Evolutionary conservation across 2,888 invertebrate species (phyloP), one percentile per base, ranked within the genome.

Genomic region (Leptarthrus brevirostris): DNA sequence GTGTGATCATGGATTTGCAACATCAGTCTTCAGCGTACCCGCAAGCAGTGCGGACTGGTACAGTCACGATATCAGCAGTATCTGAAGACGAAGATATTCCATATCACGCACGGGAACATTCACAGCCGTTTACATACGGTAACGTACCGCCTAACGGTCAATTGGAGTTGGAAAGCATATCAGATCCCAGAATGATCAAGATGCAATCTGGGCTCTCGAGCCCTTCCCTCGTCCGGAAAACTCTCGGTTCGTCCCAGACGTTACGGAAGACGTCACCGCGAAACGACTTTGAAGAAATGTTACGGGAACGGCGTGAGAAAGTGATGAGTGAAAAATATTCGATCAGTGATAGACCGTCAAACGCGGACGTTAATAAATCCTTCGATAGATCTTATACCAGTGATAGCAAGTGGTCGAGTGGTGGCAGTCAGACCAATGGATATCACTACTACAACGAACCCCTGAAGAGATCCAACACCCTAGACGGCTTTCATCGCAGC

Each of bases 101-200:
- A 79, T 96, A 96, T 86, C 95, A 96, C 91, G 95, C 95, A 81
- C 89, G 95, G 81, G 91, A 93, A 79, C 93, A 95, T 85, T 93
- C 93, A 80, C 90, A 93, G 80, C 96, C 96, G 76, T 95, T 95
- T 86, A 93, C 93, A 74, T 96, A 96, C 89, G 94, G 94, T 74
- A 91, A 89, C 76, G 89, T 90, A 75, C 85, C 83, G 44, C 74
- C 77, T 40, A 79, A 82, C 72, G 81, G 82, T 64, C 79, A 71
- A 54, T 70, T 76, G 77, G 75, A 73, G 14, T 34, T 69, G 34
- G 69, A 52, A 10, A 52, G 16, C n/a, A 52, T 20, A 36, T 36
- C 58, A 16, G 77, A 76, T 49, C 74, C 76, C 8, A 80, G 77
- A 70, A 91, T 91, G 91, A 88, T 91, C 80, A 91, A 89, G 79